Evolutionary conservation across 2,113 vertebrate genomes (phyloP), one percentile per base, ranked within the genome.

Genomic region (Chitala chitala): DNA sequence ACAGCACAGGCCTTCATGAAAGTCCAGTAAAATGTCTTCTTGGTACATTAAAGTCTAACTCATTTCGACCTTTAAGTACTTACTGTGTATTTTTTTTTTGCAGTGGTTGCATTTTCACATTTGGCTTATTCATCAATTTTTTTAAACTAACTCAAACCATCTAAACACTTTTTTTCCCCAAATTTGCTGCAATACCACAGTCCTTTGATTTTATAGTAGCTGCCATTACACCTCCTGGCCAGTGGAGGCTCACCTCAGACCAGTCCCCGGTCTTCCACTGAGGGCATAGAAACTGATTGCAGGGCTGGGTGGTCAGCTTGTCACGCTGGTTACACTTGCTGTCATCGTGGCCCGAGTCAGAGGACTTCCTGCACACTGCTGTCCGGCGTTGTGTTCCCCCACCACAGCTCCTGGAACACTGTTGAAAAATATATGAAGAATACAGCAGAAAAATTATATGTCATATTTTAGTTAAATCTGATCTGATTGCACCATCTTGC

Each of bases 371-470:
- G 13, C 97, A 99, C 81, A 91, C 84, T 8, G 95, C 96, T 69
- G 90, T 90, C 69, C 97, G 90, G 29, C 88, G 90, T 51, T 93
- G 93, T 0, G 85, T 93, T 61, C 97, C 97, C 6, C 92, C 91
- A 0, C 92, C 94, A 0, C 97, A 99, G 86, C 91, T 99, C 82
- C 94, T 95, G 31, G 97, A 96, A 85, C 97, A 99, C 97, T 99
- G 81, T 0, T 51, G 65, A 8, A 38, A 78, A 82, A 22, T 20
- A 63, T 17, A 63, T 17, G 38, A 61, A 61, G 8, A 38, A 61
- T 15, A n/a, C n/a, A n/a, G n/a, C n/a, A n/a, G n/a, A n/a, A n/a
- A n/a, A n/a, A n/a, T n/a, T n/a, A n/a, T n/a, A n/a, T n/a, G n/a
- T n/a, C n/a, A n/a, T n/a, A n/a, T n/a, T n/a, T n/a, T n/a, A n/a